Percentiles rank a stretch among this genome's conserved stretches.
phyloP scores from a whole-genome alignment of 2,797 vertebrate genomes.

The Amazona ochrocephala region DNA sequence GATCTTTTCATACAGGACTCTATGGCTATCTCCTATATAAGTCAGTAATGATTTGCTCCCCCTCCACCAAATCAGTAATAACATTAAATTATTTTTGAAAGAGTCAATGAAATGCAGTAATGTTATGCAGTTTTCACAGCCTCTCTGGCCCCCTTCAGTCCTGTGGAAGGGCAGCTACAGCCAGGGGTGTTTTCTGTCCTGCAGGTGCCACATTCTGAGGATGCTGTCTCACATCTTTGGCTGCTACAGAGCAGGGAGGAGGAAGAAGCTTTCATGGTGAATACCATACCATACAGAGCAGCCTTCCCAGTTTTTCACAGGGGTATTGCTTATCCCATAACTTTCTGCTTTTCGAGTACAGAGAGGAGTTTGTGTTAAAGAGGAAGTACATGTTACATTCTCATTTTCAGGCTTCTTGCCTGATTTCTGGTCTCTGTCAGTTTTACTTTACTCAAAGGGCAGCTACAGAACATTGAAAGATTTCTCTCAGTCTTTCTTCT shows the following conservation, averaged over 20 bases:
- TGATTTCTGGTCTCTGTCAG: neutral
- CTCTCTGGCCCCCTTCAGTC: neutral
- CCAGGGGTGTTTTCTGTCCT: neutral
- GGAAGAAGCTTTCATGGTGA: neutral
- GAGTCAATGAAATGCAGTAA: neutral
- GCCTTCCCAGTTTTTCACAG: neutral
- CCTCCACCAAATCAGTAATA: neutral
- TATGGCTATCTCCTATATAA: neutral
- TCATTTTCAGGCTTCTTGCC: neutral
- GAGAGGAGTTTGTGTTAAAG: neutral
- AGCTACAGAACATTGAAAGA: neutral
- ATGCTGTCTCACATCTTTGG: neutral
- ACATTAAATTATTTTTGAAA: neutral
- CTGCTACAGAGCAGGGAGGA: neutral
- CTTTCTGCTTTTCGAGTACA: neutral
- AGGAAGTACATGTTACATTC: neutral
- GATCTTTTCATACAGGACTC: neutral
- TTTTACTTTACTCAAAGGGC: constrained; percentile 2
- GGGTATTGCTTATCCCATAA: neutral
- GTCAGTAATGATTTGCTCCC: neutral
- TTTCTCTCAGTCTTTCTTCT: neutral
- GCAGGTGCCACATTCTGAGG: neutral
- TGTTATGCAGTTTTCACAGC: neutral
- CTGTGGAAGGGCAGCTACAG: neutral
- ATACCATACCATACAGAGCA: neutral